Evolutionary conservation across 2,113 vertebrate species (phyloP).

Genomic region (Setophaga kirtlandii): DNA sequence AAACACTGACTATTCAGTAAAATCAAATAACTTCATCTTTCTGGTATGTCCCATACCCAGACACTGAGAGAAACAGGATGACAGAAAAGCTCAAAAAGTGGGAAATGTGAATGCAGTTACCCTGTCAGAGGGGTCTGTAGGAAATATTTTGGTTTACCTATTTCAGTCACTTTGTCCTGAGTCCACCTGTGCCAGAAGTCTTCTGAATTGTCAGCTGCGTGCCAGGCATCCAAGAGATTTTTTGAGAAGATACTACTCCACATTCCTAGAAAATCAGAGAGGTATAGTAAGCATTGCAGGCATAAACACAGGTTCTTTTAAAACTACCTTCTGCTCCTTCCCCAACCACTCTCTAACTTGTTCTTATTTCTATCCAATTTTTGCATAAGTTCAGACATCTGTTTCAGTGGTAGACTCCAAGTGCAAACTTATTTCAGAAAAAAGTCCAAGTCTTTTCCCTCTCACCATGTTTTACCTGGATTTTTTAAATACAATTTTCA

Average conservation of each 20-base stretch:
- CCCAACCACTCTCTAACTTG: neutral
- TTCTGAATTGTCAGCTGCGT: slow-evolving; percentile 64
- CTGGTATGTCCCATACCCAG: fast-evolving
- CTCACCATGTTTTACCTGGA: neutral
- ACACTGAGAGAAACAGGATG: neutral
- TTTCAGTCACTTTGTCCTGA: slow-evolving; percentile 64
- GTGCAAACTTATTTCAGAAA: neutral
- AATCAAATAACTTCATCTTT: neutral
- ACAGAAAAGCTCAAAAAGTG: neutral
- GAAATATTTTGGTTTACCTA: slow-evolving; percentile 38
- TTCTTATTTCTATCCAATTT: neutral
- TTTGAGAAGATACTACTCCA: slow-evolving; percentile 77
- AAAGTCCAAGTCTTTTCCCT: neutral
- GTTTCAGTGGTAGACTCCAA: neutral
- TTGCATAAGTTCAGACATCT: neutral
- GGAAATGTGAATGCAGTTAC: neutral
- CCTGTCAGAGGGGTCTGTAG: neutral
- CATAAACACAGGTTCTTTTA: neutral
- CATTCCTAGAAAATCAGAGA: slow-evolving; percentile 47
- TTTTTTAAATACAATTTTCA: neutral
- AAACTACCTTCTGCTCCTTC: neutral
- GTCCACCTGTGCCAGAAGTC: slow-evolving; percentile 74
- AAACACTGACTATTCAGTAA: neutral
- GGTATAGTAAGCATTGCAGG: neutral
- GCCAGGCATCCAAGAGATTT: slow-evolving; percentile 75